Percentiles rank a stretch among this genome's conserved stretches.
These are phyloP conservation scores for Triplophysa bombifrons DNA, from an alignment of 2,797 vertebrate species.

Conservation along the genomic window DNA sequence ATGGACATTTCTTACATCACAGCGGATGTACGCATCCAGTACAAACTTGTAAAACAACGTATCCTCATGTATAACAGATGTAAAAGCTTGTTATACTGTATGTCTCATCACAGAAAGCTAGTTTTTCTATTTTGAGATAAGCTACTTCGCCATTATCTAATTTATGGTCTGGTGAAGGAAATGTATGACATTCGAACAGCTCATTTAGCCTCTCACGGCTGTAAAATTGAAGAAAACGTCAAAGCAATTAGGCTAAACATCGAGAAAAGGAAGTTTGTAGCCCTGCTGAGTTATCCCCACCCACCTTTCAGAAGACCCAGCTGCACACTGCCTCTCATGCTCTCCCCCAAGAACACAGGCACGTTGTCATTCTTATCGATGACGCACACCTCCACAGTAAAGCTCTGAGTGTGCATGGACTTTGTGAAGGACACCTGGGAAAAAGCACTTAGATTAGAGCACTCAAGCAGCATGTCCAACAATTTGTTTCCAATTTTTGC, in stretches of 20 bases:
- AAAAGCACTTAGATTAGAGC: slow-evolving; percentile 33
- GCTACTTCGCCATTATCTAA: not conserved
- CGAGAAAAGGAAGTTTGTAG: slow-evolving; percentile 3
- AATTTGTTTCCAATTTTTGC: not conserved
- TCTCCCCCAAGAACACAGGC: slow-evolving; percentile 73
- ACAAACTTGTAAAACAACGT: not conserved
- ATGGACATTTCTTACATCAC: not conserved
- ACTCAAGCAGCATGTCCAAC: slow-evolving; percentile 34
- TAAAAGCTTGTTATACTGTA: not conserved
- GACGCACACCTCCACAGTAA: slow-evolving; percentile 74
- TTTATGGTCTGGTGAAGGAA: slow-evolving; percentile 1
- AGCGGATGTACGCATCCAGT: not conserved
- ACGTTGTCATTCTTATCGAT: slow-evolving; percentile 83
- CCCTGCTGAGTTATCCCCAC: slow-evolving; percentile 28
- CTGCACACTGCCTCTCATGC: slow-evolving; percentile 78
- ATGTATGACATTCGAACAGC: slow-evolving; percentile 16
- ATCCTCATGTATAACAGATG: not conserved
- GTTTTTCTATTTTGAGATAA: not conserved
- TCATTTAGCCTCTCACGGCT: slow-evolving; percentile 11
- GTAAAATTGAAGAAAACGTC: slow-evolving; percentile 4
- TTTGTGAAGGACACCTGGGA: slow-evolving; percentile 73
- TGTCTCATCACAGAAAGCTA: not conserved
- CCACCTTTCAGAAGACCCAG: slow-evolving; percentile 80
- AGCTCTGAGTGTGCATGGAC: slow-evolving; percentile 72
- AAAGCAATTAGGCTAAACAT: slow-evolving; percentile 24